Base-by-base conservation (phyloP, 1,140 invertebrate species). In the Cardiocondyla obscurior region DNA sequence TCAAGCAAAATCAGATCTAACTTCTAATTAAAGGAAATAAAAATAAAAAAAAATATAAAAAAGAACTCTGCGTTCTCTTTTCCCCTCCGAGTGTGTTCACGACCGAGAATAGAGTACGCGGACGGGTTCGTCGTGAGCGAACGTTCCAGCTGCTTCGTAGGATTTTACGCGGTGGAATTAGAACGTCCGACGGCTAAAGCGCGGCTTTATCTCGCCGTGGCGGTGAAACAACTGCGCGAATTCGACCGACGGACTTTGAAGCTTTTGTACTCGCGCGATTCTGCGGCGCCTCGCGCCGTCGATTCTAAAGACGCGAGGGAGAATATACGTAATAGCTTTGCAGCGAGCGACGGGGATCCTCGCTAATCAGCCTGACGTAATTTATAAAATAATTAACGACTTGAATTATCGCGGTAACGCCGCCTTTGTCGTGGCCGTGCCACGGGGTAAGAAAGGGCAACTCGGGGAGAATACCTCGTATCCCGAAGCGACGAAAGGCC, bases 351-450 rank as follows among this genome's bases (percentile, higher is more conserved):
- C 12, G 36, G 51, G 62, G 55, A 5, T 25, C 7, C n/a, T 51
- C 53, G 55, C 49, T 55, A 86, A 70, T 51, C 19, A 64, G 53
- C 70, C 86, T 81, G 36, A n/a, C 60, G 42, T 67, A 44, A 22
- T 81, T 84, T 70, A 44, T 84, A 57, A 81, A 87, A 87, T 84
- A 84, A 86, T 84, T 86, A 86, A 86, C 65, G 39, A 49, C 39
- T 46, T 57, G 79, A 86, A 87, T 87, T 87, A 84, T 2, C 49
- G 5, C 14, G 22, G 62, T 87, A 84, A 86, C 84, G 46, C 51
- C 77, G 49, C 36, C 58, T 58, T 86, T 86, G 70, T 83, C 72
- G 62, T 28, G 22, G 28, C 39, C 30, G 6, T 10, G 60, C 3
- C 12, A 8, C 33, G 6, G 16, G 7, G 4, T 10, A 3, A 10